Evolutionary conservation across 2,797 vertebrate species (phyloP), one percentile per base, ranked within the genome.

Genomic region (Amblyraja radiata): DNA sequence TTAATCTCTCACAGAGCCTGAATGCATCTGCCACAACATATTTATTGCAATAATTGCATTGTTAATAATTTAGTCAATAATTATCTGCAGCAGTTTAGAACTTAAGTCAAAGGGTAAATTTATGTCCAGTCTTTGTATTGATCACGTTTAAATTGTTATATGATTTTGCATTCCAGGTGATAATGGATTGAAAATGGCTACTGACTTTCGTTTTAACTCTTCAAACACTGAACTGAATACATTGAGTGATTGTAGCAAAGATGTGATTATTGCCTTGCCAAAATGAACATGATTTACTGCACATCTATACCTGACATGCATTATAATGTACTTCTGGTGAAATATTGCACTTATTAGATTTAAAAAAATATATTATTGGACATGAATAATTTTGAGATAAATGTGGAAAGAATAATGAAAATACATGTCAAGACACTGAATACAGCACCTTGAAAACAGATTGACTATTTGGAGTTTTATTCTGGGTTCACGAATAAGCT

Each of bases 271-370:
- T 90, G 88, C 61, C 61, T 84, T 39, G 32, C 25, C 46, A 9
- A 65, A 73, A 86, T 71, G 88, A 71, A 90, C 16, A 39, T 21
- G 68, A 39, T 90, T 90, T 46, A 90, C 63, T 90, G 32, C 65
- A 90, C 10, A 90, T 32, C 36, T 71, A 90, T 36, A 21, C 21
- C 8, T 71, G 88, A 18, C 9, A 8, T 90, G 63, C 21, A 36
- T 7, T 71, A 71, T 90, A 71, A 39, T 68, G 32, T 11, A 68
- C 1, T 13, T 10, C 16, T 68, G 28, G 18, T 5, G 18, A 36
- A 32, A 73, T 39, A 36, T 54, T 92, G 23, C 36, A 74, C 39
- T 25, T 46, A 92, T 76, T 54, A 76, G 39, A 28, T 14, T 6
- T 58, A 46, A 54, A 54, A 54, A n/a, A 68, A 88, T 54, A 54